These are phyloP conservation scores for Sarcophaga bullata DNA, from an alignment of 1,140 invertebrate species.

Conservation along the genomic window DNA sequence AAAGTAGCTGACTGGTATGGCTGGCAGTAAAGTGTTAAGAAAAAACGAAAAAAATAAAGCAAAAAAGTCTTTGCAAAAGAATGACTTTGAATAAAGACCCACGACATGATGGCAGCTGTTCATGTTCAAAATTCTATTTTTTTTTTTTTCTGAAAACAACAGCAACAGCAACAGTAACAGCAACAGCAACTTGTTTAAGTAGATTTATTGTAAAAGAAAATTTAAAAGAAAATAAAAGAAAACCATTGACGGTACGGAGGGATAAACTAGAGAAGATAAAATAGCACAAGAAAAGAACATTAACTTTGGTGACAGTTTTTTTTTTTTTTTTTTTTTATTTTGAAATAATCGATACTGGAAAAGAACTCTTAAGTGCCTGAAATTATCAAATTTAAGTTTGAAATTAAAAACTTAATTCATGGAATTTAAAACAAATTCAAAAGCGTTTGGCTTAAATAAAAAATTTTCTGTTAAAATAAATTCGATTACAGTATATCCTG, in stretches of 20 bases:
- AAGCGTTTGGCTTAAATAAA: too few relatives aligned
- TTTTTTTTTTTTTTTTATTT: too few relatives aligned
- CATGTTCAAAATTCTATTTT: not conserved
- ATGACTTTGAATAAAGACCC: slow-evolving; percentile 39
- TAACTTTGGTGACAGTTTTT: too few relatives aligned
- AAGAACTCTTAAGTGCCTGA: too few relatives aligned
- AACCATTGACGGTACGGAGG: not conserved
- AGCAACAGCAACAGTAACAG: not conserved
- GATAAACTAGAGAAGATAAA: too few relatives aligned
- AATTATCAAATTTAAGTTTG: too few relatives aligned
- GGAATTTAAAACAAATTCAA: too few relatives aligned
- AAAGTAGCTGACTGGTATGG: not conserved
- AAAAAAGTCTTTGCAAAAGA: not conserved
- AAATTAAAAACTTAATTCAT: too few relatives aligned
- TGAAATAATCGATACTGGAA: too few relatives aligned
- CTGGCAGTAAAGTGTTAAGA: slow-evolving; percentile 29
- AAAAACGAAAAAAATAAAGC: not conserved
- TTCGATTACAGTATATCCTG: too few relatives aligned
- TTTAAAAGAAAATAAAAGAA: not conserved
- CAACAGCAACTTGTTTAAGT: slow-evolving; percentile 25
- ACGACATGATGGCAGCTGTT: slow-evolving; percentile 32
- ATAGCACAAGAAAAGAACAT: too few relatives aligned
- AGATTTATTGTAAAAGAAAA: slow-evolving; percentile 7
- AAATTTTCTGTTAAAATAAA: too few relatives aligned
- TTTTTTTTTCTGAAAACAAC: not conserved